Percentiles rank a stretch among this genome's conserved stretches.
These are phyloP conservation scores for Myioborus miniatus DNA, from an alignment of 2,797 vertebrate genomes.

Conservation along the genomic window DNA sequence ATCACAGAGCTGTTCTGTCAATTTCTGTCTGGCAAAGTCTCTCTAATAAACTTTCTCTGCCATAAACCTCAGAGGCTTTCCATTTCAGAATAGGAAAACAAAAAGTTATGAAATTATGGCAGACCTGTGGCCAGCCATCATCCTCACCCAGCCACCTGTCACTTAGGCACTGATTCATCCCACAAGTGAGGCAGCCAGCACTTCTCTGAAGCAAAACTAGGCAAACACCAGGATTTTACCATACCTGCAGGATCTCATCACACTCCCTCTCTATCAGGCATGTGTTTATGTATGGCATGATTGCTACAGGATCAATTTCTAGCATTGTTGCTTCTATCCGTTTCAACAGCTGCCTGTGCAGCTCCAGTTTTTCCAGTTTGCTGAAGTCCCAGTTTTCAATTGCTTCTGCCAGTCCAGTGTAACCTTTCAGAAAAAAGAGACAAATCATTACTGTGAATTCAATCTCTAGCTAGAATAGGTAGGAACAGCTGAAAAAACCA, in stretches of 20 bases:
- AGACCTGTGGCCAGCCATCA: not conserved
- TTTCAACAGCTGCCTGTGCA: conserved; percentile 53
- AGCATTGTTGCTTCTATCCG: conserved; percentile 69
- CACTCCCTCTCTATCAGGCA: conserved; percentile 70
- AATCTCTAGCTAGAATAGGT: not conserved
- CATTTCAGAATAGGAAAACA: not conserved
- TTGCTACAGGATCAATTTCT: conserved; percentile 10
- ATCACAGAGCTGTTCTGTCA: not conserved
- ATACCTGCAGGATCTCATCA: conserved; percentile 75
- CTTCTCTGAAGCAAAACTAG: not conserved
- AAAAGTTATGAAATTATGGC: not conserved
- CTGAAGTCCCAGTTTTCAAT: conserved; percentile 75
- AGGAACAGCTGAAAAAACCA: not conserved
- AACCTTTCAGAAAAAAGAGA: conserved; percentile 54
- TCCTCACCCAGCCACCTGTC: not conserved
- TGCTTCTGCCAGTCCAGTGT: conserved; percentile 73
- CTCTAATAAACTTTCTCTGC: not conserved
- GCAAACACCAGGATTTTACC: not conserved
- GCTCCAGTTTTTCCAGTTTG: conserved; percentile 70
- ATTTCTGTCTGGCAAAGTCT: not conserved
- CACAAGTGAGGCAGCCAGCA: not conserved
- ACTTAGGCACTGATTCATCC: too few relatives aligned
- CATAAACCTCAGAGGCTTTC: not conserved
- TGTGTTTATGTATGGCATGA: conserved; percentile 32
- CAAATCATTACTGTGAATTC: not conserved